Evolutionary conservation across 2,888 invertebrate species (phyloP).

Genomic region (Cataglyphis cursor): DNA sequence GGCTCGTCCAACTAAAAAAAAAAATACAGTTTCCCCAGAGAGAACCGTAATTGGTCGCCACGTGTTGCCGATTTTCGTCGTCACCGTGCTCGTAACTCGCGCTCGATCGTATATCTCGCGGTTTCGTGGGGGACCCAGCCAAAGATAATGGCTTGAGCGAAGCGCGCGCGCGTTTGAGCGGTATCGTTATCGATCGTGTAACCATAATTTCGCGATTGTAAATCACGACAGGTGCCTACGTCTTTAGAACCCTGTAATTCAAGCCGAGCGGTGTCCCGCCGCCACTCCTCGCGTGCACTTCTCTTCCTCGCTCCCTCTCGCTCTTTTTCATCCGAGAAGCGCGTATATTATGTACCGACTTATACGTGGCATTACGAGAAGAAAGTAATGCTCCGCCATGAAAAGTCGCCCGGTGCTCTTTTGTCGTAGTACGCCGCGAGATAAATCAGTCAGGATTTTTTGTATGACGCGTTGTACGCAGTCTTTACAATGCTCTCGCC

Average conservation of each 20-base stretch:
- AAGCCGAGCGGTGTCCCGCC: constrained; percentile 67
- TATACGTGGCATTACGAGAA: constrained; percentile 63
- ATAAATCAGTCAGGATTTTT: constrained; percentile 64
- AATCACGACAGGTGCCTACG: constrained; percentile 78
- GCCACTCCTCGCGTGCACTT: constrained; percentile 42
- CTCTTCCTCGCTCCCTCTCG: constrained; percentile 22
- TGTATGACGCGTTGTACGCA: constrained; percentile 36
- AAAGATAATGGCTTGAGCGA: constrained; percentile 66
- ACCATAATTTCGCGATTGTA: constrained; percentile 78
- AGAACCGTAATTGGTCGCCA: constrained; percentile 37
- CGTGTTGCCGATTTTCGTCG: constrained; percentile 42
- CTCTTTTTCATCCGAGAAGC: constrained; percentile 53
- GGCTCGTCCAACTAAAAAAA: background rate
- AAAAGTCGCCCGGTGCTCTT: constrained; percentile 64
- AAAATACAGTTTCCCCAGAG: constrained; percentile 64
- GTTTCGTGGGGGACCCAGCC: constrained; percentile 67
- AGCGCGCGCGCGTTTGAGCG: constrained; percentile 56
- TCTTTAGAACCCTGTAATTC: constrained; percentile 76
- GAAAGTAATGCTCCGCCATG: constrained; percentile 70
- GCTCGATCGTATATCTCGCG: constrained; percentile 74
- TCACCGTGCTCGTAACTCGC: constrained; percentile 53
- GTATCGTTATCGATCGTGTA: constrained; percentile 76
- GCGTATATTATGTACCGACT: constrained; percentile 62
- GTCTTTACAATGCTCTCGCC: constrained; percentile 57
- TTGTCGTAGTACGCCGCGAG: constrained; percentile 49